Evolutionary conservation across 2,888 invertebrate species (phyloP).

Genomic region (Nomada lathburiana): DNA sequence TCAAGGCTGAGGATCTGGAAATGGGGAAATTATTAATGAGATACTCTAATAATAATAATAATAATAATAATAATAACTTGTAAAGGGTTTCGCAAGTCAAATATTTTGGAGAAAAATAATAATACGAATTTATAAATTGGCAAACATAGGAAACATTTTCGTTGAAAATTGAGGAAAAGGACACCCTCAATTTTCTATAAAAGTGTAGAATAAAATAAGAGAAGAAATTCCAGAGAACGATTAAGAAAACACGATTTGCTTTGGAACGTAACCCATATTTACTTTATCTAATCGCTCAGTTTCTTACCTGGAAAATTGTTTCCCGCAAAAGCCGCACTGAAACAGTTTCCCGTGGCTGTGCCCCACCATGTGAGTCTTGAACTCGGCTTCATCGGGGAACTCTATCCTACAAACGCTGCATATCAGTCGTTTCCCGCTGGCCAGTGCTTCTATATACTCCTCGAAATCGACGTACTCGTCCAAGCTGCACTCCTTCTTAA

Average conservation of each 20-base stretch:
- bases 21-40: not conserved
- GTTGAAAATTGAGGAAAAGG: too few relatives aligned
- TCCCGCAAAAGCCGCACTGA: conserved; percentile 61
- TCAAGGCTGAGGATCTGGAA: conserved; percentile 55
- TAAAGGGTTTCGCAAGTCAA: too few relatives aligned
- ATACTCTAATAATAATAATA: not conserved
- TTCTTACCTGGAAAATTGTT: conserved; percentile 55
- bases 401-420: conserved; percentile 67
- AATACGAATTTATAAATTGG: too few relatives aligned
- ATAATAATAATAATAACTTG: too few relatives aligned
- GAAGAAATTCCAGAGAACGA: too few relatives aligned
- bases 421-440: conserved; percentile 47
- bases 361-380: conserved; percentile 62
- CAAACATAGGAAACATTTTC: too few relatives aligned
- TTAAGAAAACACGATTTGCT: too few relatives aligned
- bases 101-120: too few relatives aligned
- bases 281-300: not conserved
- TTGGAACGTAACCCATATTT: too few relatives aligned
- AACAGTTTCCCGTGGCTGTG: conserved; percentile 59
- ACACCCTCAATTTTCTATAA: too few relatives aligned
- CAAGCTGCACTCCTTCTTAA: conserved; percentile 10
- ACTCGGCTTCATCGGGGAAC: conserved; percentile 60
- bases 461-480: conserved; percentile 61
- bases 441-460: conserved; percentile 57
- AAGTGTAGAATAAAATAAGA: too few relatives aligned